These are phyloP conservation scores for Drosophila crucigera DNA, from an alignment of 2,888 invertebrate genomes.

Conservation along the genomic window DNA sequence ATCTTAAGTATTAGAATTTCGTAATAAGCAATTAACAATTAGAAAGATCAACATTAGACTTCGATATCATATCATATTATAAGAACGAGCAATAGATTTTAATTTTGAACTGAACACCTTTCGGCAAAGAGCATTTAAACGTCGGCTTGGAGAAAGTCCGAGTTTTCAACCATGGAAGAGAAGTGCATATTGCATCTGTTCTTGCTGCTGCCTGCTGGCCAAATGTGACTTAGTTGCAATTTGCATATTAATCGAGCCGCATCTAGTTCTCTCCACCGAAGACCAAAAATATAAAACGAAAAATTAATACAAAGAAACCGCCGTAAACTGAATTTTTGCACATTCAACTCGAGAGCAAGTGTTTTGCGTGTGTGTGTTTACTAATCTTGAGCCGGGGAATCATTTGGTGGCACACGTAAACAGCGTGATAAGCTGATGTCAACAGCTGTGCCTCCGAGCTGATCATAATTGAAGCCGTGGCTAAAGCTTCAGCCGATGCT, in stretches of 20 bases:
- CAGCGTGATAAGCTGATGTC: slow-evolving; percentile 69
- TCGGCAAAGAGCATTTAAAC: background rate
- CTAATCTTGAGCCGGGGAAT: slow-evolving; percentile 22
- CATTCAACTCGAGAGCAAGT: background rate
- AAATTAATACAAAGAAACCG: slow-evolving; percentile 12
- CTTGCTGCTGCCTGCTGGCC: slow-evolving; percentile 10
- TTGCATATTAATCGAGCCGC: slow-evolving; percentile 37
- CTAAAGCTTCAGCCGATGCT: background rate
- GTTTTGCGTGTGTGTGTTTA: slow-evolving; percentile 3
- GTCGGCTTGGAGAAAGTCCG: background rate
- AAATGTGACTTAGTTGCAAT: slow-evolving; percentile 55
- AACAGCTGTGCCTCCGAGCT: slow-evolving; percentile 16
- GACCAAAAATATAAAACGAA: background rate
- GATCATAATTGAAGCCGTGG: background rate
- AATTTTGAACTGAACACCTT: no score
- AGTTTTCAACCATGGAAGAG: background rate
- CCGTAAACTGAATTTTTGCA: slow-evolving; percentile 26
- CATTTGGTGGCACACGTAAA: slow-evolving; percentile 55
- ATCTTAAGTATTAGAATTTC: background rate
- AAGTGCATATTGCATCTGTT: background rate
- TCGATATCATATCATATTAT: no score
- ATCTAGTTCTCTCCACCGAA: background rate
- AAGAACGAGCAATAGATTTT: no score
- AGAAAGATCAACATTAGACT: background rate
- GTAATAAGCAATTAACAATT: background rate